Base-by-base conservation (phyloP, 1,140 invertebrate genomes). In the Mylabris phalerata region DNA sequence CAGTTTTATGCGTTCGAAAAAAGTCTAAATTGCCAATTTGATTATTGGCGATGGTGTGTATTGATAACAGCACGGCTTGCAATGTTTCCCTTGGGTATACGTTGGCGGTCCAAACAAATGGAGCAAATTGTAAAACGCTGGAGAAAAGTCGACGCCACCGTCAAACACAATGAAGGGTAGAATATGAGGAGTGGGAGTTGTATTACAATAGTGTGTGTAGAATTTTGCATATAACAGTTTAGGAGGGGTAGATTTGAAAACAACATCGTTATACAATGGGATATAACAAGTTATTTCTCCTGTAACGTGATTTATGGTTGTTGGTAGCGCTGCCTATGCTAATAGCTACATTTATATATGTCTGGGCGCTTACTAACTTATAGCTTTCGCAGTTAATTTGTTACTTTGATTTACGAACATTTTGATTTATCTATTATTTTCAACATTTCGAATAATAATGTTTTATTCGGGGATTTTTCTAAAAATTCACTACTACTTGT, bases 251-350 rank as follows among this genome's bases (percentile, higher is more conserved):
- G 67, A 68, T 67, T 19, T 67, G 71, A 72, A 73, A 73, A 73
- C 70, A 72, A 72, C 70, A 67, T 72, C 71, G 66, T 73, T 73
- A 73, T 68, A 72, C 68, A 72, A 71, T 70, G 67, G 61, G 67
- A 67, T 72, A 71, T 73, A 73, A 71, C 71, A 73, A 73, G 71
- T 73, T 72, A 73, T 73, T 70, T 71, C 70, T 72, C 69, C 66
- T 71, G 64, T 68, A 66, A n/a, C 62, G 69, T 73, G 71, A 73
- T 73, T 73, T 73, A 73, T 73, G 61, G 58, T 59, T 63, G 64
- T 62, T 59, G 63, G 64, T 66, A 64, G 69, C 71, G 70, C 70
- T 70, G 71, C 70, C 71, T 72, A 73, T 73, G 71, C 71, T 73
- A 73, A 73, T 73, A 67, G 69, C 68, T 65, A 71, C 71, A 73